phyloP scores from a whole-genome alignment of 1,140 invertebrate species.

The Nasonia vitripennis region DNA sequence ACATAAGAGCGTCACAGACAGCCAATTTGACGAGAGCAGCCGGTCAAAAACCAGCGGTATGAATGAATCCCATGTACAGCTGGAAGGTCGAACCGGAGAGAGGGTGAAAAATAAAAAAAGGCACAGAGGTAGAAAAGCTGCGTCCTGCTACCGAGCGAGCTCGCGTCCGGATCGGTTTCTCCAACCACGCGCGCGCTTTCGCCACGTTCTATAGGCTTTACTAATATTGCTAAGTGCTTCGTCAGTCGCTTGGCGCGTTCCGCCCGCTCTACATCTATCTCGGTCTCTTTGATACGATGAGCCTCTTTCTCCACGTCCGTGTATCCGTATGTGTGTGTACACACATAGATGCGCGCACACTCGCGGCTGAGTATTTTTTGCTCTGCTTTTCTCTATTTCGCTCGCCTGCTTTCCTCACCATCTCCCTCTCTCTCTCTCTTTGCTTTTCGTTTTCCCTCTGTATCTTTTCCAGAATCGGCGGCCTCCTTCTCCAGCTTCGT shows the following conservation, averaged over 20 bases:
- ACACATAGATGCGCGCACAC: background rate
- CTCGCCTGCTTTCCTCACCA: background rate
- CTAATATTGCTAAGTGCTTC: constrained; percentile 62
- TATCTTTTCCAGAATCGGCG: constrained; percentile 41
- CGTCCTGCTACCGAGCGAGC: constrained; percentile 18
- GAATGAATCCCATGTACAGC: background rate
- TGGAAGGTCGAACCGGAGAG: background rate
- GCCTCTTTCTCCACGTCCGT: constrained; percentile 2
- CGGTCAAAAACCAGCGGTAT: background rate
- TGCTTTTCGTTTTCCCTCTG: constrained; percentile 11
- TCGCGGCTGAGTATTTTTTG: background rate
- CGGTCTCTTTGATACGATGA: constrained; percentile 52
- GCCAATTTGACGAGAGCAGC: constrained; percentile 21
- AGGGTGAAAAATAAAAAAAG: background rate
- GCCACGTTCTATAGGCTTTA: constrained; percentile 55
- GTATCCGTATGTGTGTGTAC: background rate
- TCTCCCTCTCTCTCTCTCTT: constrained; percentile 14
- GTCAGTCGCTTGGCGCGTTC: constrained; percentile 56
- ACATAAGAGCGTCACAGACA: background rate
- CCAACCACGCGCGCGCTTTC: background rate
- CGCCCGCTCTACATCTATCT: constrained; percentile 40
- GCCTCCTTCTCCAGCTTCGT: constrained; percentile 22
- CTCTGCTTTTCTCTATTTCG: constrained; percentile 7
- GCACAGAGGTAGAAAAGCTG: background rate
- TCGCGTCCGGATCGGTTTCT: constrained; percentile 10